Percentiles rank a stretch among this genome's conserved stretches.
phyloP scores from a whole-genome alignment of 2,888 invertebrate species.

The Pyrrhia umbra region DNA sequence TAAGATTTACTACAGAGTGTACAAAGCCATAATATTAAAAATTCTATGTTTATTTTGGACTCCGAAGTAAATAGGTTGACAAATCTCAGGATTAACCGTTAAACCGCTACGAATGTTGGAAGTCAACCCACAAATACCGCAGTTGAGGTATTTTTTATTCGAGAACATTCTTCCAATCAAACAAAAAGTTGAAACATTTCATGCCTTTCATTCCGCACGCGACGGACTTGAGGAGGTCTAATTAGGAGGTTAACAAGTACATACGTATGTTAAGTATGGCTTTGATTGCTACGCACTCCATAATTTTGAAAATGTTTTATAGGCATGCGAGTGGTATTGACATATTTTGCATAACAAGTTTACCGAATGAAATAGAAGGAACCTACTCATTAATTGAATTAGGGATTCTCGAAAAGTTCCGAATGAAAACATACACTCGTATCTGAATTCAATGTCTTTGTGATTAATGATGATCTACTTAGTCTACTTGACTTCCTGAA shows the following conservation, averaged over 20 bases:
- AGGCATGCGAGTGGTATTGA: background rate
- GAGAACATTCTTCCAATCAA: slow-evolving; percentile 43
- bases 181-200: slow-evolving; percentile 52
- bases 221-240: slow-evolving; percentile 32
- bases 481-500: too few species aligned
- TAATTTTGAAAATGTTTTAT: slow-evolving; percentile 12
- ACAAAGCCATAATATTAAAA: slow-evolving; percentile 22
- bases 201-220: slow-evolving; percentile 43
- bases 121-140: slow-evolving; percentile 37
- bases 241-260: slow-evolving; percentile 41
- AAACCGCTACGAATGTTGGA: slow-evolving; percentile 26
- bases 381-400: background rate
- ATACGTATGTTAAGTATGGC: slow-evolving; percentile 29
- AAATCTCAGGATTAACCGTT: slow-evolving; percentile 32
- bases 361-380: background rate
- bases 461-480: too few species aligned
- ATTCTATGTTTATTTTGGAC: slow-evolving; percentile 33
- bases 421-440: too few species aligned
- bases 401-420: background rate
- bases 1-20: slow-evolving; percentile 2
- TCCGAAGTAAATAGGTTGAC: slow-evolving; percentile 24
- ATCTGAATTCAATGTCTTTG: background rate
- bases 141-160: slow-evolving; percentile 37
- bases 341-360: slow-evolving; percentile 2
- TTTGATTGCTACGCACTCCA: slow-evolving; percentile 18